phyloP scores from a whole-genome alignment of 1,140 invertebrate species.

The Paracyclopina nana region DNA sequence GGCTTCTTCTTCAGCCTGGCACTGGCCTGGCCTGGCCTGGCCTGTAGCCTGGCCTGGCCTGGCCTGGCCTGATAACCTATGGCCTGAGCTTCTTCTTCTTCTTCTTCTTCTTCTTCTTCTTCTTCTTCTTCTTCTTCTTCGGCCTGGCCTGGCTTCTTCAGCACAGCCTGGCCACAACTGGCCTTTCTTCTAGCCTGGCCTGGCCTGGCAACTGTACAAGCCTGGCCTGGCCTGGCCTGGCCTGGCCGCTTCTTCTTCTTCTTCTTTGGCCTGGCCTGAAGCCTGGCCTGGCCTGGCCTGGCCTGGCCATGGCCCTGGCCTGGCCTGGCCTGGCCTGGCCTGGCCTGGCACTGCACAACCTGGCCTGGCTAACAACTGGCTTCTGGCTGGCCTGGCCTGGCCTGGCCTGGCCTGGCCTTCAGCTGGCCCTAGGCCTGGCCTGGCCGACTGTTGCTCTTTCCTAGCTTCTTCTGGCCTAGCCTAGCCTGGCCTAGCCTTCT shows the following conservation, averaged over 20 bases:
- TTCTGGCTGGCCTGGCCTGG: too few relatives aligned
- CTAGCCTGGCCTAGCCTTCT: constrained; percentile 20
- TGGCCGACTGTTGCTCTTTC: constrained; percentile 18
- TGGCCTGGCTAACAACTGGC: too few relatives aligned
- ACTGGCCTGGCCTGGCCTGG: constrained; percentile 21
- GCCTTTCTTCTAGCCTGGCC: constrained; percentile 19
- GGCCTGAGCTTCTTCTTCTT: constrained; percentile 20
- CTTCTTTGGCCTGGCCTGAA: constrained; percentile 19
- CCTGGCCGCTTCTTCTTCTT: too few relatives aligned
- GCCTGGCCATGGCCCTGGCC: constrained; percentile 20
- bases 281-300: constrained; percentile 21
- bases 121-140: constrained; percentile 17
- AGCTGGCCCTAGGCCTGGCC: constrained; percentile 20
- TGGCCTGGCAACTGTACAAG: constrained; percentile 21
- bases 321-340: constrained; percentile 21
- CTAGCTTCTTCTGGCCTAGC: constrained; percentile 21
- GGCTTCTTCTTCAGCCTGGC: constrained; percentile 18
- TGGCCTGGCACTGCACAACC: too few relatives aligned
- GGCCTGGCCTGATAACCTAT: constrained; percentile 21
- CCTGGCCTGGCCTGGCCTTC: constrained; percentile 19
- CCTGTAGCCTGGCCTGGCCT: constrained; percentile 21
- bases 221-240: constrained; percentile 21
- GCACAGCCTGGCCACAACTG: constrained; percentile 19
- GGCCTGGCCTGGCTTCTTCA: constrained; percentile 22
- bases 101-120: constrained; percentile 19